phyloP scores from a whole-genome alignment of 35 echinoderm and acorn worm genomes.

The Nesometra sesokonis region DNA sequence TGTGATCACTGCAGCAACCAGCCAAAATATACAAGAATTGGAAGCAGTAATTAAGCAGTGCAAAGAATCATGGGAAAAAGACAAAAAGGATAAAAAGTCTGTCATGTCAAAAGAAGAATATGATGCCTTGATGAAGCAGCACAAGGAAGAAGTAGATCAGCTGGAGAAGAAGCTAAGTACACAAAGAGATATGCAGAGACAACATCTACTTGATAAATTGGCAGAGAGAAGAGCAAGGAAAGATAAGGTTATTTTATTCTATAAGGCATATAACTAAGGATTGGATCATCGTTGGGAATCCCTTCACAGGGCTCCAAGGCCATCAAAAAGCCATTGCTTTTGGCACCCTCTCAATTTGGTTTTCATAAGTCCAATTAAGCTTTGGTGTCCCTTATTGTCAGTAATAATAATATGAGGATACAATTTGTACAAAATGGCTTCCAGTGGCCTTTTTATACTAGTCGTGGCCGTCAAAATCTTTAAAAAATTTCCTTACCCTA shows the following conservation, averaged over 20 bases:
- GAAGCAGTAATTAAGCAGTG: slow-evolving; percentile 62
- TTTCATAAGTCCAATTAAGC: too few relatives aligned
- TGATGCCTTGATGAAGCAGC: slow-evolving; percentile 50
- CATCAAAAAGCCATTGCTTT: too few relatives aligned
- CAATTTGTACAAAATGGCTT: too few relatives aligned
- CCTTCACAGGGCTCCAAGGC: too few relatives aligned
- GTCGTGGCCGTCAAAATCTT: too few relatives aligned
- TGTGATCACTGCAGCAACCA: background rate
- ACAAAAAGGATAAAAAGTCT: slow-evolving; percentile 52
- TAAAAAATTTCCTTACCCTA: too few relatives aligned
- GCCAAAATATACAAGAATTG: slow-evolving; percentile 36
- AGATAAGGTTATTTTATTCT: background rate
- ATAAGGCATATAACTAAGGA: too few relatives aligned
- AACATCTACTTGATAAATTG: slow-evolving; percentile 68
- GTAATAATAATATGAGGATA: too few relatives aligned
- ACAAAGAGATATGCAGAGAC: slow-evolving; percentile 51
- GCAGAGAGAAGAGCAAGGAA: slow-evolving; percentile 50
- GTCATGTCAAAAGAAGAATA: slow-evolving; percentile 68
- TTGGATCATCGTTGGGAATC: too few relatives aligned
- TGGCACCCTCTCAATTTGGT: too few relatives aligned
- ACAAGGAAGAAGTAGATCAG: slow-evolving; percentile 53
- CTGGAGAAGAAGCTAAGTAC: slow-evolving; percentile 44
- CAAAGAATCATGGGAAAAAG: slow-evolving; percentile 53
- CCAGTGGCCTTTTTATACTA: too few relatives aligned
- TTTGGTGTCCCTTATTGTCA: too few relatives aligned